These are phyloP conservation scores for Caenorhabditis virilis DNA, from an alignment of 2,888 invertebrate species.

Conservation along the genomic window DNA sequence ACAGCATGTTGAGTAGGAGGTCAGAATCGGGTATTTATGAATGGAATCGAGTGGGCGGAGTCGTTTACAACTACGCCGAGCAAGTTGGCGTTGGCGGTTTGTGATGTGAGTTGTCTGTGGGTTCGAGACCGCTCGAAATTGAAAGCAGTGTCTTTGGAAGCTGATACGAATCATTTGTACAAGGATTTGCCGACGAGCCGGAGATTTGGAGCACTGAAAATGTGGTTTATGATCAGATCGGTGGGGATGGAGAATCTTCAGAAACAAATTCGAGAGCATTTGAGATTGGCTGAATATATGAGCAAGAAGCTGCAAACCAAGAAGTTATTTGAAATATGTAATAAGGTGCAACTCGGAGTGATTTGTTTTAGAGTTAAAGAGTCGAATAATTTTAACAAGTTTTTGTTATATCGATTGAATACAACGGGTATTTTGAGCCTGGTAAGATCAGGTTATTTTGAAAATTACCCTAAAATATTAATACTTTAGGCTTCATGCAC, in stretches of 20 bases:
- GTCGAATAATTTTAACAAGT: conserved; percentile 32
- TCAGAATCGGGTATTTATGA: conserved; percentile 26
- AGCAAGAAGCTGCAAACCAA: conserved; percentile 17
- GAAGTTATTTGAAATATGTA: conserved; percentile 23
- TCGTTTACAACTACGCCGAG: conserved; percentile 30
- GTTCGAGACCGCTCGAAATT: conserved; percentile 27
- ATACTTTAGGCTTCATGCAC: conserved; percentile 29
- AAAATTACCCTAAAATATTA: no score
- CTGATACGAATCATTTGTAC: conserved; percentile 16
- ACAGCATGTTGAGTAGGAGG: no score
- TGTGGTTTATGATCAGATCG: conserved; percentile 31
- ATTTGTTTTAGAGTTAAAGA: conserved; percentile 30
- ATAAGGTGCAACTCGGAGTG: conserved; percentile 25
- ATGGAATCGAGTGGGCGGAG: conserved; percentile 30
- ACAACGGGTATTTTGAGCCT: conserved; percentile 29
- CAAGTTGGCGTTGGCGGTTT: conserved; percentile 22
- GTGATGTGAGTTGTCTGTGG: conserved; percentile 36
- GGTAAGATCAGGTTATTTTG: no score
- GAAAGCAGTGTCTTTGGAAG: conserved; percentile 13
- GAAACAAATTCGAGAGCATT: conserved; percentile 33
- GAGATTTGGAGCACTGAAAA: conserved; percentile 22
- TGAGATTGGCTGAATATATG: conserved; percentile 19
- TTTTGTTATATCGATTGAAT: conserved; percentile 20
- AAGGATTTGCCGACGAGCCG: conserved; percentile 30
- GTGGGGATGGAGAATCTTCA: conserved; percentile 30